Percentiles rank a stretch among this genome's conserved stretches.
These are phyloP conservation scores for Channallabes apus DNA, from an alignment of 2,797 vertebrate species.

Conservation along the genomic window DNA sequence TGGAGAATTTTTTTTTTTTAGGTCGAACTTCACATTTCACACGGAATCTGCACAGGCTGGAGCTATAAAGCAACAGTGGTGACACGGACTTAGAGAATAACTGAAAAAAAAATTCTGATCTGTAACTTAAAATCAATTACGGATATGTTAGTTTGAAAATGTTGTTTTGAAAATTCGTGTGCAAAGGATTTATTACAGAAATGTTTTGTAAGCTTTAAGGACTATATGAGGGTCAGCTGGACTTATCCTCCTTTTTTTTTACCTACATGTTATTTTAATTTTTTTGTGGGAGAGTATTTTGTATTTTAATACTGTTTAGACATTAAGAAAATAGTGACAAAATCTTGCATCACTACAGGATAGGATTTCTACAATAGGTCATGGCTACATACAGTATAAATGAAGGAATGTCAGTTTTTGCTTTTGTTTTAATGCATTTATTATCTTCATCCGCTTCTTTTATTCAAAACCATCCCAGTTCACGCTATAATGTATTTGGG, in stretches of 20 bases:
- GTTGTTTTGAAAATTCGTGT: background rate
- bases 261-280: background rate
- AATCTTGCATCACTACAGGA: constrained; percentile 2
- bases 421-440: constrained; percentile 32
- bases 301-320: background rate
- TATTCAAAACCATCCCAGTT: constrained; percentile 13
- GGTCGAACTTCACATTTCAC: too few species aligned
- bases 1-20: too few species aligned
- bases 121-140: constrained; percentile 3
- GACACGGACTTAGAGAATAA: background rate
- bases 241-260: constrained; percentile 63
- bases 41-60: too few species aligned
- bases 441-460: constrained; percentile 20
- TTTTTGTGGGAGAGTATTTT: background rate
- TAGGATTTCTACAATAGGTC: constrained; percentile 11
- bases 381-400: constrained; percentile 29
- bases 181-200: constrained; percentile 33
- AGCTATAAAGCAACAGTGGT: background rate
- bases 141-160: constrained; percentile 23
- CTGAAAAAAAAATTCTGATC: background rate
- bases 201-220: constrained; percentile 30
- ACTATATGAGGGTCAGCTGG: constrained; percentile 70
- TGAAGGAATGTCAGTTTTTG: constrained; percentile 9
- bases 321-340: constrained; percentile 10
- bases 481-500: constrained; percentile 1